A percentile compares a stretch with the other conserved stretches of the same genome.
Evolutionary conservation across 2,113 vertebrate genomes (phyloP).

Genomic region (Lampris megalopsis): DNA sequence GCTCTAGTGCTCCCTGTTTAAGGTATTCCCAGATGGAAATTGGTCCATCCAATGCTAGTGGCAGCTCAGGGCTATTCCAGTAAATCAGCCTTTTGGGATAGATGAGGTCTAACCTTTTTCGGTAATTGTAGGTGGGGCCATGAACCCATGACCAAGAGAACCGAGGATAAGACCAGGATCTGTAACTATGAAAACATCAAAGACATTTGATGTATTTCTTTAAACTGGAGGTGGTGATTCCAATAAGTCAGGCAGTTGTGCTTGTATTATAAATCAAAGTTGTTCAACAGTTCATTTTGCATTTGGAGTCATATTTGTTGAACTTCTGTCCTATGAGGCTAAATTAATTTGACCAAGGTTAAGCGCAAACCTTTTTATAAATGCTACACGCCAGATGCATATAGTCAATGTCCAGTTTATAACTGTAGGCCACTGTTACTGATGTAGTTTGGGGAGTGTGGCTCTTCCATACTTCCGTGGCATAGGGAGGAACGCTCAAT

Average conservation of each 20-base stretch:
- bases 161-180: constrained; percentile 15
- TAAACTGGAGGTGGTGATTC: constrained; percentile 7
- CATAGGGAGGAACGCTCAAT: not conserved
- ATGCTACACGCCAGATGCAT: not conserved
- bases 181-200: constrained; percentile 19
- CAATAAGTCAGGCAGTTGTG: not conserved
- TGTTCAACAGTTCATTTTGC: not conserved
- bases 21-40: constrained; percentile 1
- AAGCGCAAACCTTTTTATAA: not conserved
- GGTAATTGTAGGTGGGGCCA: constrained; percentile 41
- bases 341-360: constrained; percentile 14
- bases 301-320: not conserved
- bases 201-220: not conserved
- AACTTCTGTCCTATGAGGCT: not conserved
- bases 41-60: constrained; percentile 7
- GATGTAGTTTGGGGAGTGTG: not conserved
- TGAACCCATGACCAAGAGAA: constrained; percentile 12
- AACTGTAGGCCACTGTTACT: not conserved
- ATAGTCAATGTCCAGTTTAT: constrained; percentile 1
- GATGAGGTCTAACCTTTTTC: constrained; percentile 28
- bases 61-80: constrained; percentile 5
- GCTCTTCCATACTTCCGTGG: not conserved
- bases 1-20: constrained; percentile 22
- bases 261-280: not conserved
- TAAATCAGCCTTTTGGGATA: constrained; percentile 44